Percentiles rank a stretch among this genome's conserved stretches.
phyloP scores from a whole-genome alignment of 2,797 vertebrate genomes.

The Hoplostethus atlanticus region DNA sequence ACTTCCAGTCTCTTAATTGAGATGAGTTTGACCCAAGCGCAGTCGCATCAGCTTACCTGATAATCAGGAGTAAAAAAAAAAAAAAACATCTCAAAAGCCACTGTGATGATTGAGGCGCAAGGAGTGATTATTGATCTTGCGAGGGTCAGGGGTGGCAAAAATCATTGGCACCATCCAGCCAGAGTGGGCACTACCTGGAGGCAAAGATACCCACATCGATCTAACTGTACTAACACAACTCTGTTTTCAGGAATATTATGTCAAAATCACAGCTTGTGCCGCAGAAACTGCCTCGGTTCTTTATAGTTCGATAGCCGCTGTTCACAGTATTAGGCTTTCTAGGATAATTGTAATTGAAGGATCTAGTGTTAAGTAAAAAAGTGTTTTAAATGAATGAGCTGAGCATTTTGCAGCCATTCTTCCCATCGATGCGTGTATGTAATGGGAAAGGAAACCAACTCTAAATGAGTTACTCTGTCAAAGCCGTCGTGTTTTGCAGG shows the following conservation, averaged over 20 bases:
- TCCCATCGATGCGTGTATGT: too few species aligned
- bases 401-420: not conserved
- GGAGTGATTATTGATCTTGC: conserved; percentile 63
- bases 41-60: conserved; percentile 17
- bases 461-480: conserved; percentile 36
- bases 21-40: conserved; percentile 20
- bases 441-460: not conserved
- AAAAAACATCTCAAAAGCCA: conserved; percentile 2
- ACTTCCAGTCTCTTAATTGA: conserved; percentile 46
- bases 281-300: conserved; percentile 8
- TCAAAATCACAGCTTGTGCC: conserved; percentile 40
- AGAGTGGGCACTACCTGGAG: conserved; percentile 60
- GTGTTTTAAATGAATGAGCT: too few species aligned
- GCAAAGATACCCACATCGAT: conserved; percentile 53
- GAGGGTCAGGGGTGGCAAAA: conserved; percentile 61
- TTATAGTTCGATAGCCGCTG: not conserved
- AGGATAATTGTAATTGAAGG: not conserved
- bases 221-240: conserved; percentile 25
- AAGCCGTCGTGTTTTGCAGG: conserved; percentile 13
- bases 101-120: conserved; percentile 60
- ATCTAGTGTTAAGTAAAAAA: not conserved
- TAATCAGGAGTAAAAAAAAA: conserved; percentile 48
- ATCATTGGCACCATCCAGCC: conserved; percentile 63
- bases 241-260: conserved; percentile 46
- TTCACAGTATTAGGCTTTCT: not conserved